These are phyloP conservation scores for Haemorhous mexicanus DNA, from an alignment of 2,113 vertebrate species.

Conservation along the genomic window DNA sequence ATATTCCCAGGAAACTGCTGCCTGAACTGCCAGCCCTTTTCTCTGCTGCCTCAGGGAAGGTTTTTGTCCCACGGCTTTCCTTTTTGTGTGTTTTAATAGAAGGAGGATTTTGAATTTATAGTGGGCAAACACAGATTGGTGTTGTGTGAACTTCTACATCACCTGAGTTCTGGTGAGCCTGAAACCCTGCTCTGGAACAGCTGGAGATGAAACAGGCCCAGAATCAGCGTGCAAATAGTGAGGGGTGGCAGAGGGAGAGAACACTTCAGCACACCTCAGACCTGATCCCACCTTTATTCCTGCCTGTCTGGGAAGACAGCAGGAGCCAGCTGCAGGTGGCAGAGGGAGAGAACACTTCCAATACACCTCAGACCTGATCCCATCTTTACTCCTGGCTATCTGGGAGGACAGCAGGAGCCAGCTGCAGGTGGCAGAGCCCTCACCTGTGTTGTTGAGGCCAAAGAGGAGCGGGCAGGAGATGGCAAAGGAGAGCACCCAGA, in stretches of 20 bases:
- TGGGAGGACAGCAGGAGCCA: background rate
- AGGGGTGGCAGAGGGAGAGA: fast-evolving
- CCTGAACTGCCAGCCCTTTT: background rate
- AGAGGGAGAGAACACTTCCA: no score
- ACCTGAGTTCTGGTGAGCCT: background rate
- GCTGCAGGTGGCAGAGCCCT: background rate
- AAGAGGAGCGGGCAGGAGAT: constrained; percentile 96
- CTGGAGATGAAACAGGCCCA: background rate
- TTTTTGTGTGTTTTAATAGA: background rate
- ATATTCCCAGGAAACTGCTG: background rate
- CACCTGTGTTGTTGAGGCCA: constrained; percentile 95
- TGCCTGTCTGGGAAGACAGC: no score
- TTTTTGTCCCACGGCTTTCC: background rate
- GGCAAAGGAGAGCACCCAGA: constrained; percentile 97
- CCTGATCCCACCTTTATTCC: no score
- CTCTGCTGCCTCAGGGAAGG: background rate
- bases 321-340: background rate
- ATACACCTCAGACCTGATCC: no score
- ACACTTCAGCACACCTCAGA: background rate
- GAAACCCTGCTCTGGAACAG: background rate
- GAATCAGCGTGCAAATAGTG: background rate
- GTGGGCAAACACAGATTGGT: background rate
- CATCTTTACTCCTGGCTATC: no score
- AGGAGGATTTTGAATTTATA: background rate
- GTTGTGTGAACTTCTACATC: background rate